Evolutionary conservation across 2,113 vertebrate genomes (phyloP).

Genomic region (Pelmatolapia mariae): DNA sequence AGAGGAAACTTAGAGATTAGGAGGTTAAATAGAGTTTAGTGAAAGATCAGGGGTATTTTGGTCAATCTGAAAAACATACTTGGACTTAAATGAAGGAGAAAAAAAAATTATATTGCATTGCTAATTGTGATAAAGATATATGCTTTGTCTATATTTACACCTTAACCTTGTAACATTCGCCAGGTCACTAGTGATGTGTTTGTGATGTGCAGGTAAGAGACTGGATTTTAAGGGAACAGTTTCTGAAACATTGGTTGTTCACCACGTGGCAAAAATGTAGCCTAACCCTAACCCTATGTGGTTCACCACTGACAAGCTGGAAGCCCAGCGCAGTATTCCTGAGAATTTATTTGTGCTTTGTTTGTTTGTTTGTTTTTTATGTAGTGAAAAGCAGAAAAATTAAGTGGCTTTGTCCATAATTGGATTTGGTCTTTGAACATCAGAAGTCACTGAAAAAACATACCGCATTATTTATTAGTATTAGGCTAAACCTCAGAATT

Average conservation of each 20-base stretch:
- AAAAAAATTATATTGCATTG: not conserved
- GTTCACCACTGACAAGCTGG: not conserved
- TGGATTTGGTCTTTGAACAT: not conserved
- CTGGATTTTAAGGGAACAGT: not conserved
- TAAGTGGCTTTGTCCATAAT: not conserved
- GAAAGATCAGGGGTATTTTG: slow-evolving; percentile 55
- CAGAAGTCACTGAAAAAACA: not conserved
- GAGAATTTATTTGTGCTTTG: not conserved
- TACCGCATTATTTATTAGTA: not conserved
- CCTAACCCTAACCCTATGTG: not conserved
- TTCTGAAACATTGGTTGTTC: not conserved
- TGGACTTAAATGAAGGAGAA: slow-evolving; percentile 1
- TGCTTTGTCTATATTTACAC: not conserved
- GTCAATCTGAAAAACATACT: slow-evolving; percentile 5
- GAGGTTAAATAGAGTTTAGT: slow-evolving; percentile 67
- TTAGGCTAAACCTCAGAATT: not conserved
- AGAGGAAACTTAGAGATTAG: slow-evolving; percentile 51
- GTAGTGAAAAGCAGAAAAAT: not conserved
- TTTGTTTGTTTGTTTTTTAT: not conserved
- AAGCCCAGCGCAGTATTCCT: not conserved
- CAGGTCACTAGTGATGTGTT: not conserved
- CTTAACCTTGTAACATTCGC: not conserved
- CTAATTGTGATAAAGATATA: not conserved
- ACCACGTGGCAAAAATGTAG: not conserved
- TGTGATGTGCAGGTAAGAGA: not conserved